Conservation (phyloP, 1,140 invertebrate genomes). For the Drosophila eugracilis region DNA sequence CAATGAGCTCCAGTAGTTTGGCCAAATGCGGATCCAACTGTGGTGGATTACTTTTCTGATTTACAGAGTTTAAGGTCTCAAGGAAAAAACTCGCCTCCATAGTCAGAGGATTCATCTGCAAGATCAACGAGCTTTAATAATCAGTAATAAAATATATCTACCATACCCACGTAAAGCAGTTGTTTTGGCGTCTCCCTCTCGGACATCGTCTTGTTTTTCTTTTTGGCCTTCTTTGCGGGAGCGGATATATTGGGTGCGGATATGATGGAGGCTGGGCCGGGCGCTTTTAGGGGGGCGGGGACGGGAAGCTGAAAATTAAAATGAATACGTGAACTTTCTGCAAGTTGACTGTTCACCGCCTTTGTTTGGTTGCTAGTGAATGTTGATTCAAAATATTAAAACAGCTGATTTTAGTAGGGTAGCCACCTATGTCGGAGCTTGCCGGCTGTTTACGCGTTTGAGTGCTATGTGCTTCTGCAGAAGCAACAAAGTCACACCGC, state of each 20-base stretch:
- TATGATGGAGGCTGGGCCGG: neutral
- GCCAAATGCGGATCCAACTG: conserved; percentile 64
- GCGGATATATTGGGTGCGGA: neutral
- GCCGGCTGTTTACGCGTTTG: conserved; percentile 25
- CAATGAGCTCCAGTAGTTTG: conserved; percentile 57
- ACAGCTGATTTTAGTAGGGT: conserved; percentile 60
- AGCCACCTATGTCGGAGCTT: conserved; percentile 33
- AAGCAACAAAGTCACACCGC: conserved; percentile 7
- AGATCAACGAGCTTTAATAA: neutral
- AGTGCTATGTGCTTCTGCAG: neutral
- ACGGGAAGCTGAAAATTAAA: conserved; percentile 21
- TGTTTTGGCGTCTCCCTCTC: conserved; percentile 32
- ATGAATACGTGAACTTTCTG: conserved; percentile 9
- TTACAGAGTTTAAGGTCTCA: conserved; percentile 52
- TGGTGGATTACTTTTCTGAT: conserved; percentile 11
- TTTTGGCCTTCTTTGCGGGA: conserved; percentile 45
- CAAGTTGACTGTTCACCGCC: neutral
- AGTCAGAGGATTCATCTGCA: conserved; percentile 73
- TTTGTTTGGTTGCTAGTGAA: conserved; percentile 35
- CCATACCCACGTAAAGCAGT: conserved; percentile 56
- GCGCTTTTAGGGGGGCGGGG: neutral
- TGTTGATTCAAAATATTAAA: conserved; percentile 10
- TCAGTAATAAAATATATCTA: neutral
- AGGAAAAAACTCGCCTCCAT: conserved; percentile 70
- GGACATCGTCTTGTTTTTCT: conserved; percentile 52